A percentile compares a stretch with the other conserved stretches of the same genome.
Conservation (phyloP, 2,888 invertebrate species). For the Coelopa pilipes region DNA sequence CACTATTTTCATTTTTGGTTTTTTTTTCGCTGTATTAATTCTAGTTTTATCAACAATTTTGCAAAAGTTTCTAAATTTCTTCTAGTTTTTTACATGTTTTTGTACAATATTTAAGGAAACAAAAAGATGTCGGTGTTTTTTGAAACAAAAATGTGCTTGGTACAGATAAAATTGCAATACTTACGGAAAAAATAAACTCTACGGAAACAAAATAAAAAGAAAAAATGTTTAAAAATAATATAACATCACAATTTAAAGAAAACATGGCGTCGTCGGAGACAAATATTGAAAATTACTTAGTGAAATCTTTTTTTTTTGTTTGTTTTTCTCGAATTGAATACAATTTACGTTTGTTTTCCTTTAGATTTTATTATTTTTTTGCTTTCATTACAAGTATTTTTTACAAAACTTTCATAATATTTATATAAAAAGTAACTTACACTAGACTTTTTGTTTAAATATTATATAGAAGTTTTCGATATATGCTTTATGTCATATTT, state of each 20-base stretch:
- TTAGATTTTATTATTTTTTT: conserved; percentile 25
- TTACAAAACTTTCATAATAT: conserved; percentile 17
- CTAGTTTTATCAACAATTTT: too few species aligned
- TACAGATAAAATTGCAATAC: conserved; percentile 7
- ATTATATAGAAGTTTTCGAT: conserved; percentile 8
- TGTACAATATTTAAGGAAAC: neutral
- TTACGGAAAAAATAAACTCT: conserved; percentile 37
- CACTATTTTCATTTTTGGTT: conserved; percentile 3
- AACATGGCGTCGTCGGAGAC: neutral
- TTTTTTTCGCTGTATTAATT: neutral
- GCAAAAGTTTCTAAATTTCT: neutral
- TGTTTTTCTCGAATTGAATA: conserved; percentile 4
- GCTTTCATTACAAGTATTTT: conserved; percentile 21
- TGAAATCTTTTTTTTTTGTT: conserved; percentile 3
- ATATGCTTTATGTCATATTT: conserved; percentile 11
- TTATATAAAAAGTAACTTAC: conserved; percentile 22
- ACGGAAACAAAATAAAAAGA: conserved; percentile 35
- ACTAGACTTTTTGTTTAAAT: conserved; percentile 16
- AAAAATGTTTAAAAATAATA: conserved; percentile 25
- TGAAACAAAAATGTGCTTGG: conserved; percentile 30
- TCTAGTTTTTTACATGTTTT: neutral
- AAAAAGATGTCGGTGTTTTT: conserved; percentile 43
- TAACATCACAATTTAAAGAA: neutral
- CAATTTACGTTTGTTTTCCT: conserved; percentile 22
- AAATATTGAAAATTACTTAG: conserved; percentile 1